These are phyloP conservation scores for Propithecus deckenii DNA, from an alignment of 2,797 vertebrate genomes.

Conservation along the genomic window DNA sequence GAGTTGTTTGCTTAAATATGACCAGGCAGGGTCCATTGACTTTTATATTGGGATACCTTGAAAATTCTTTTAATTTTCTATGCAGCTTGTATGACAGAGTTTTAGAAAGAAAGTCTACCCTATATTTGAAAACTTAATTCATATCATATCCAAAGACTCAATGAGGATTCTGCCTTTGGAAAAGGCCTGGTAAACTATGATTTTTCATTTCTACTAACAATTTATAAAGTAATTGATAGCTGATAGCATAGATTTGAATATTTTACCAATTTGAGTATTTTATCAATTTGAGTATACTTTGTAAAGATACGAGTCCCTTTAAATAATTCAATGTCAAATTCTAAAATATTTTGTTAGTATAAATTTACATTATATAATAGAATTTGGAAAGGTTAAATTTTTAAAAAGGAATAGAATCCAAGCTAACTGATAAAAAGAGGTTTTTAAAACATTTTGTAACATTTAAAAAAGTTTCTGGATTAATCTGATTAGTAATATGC, in stretches of 20 bases:
- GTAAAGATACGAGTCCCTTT: constrained; percentile 44
- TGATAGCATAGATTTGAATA: constrained; percentile 40
- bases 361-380: constrained; percentile 8
- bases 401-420: neutral
- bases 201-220: constrained; percentile 38
- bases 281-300: constrained; percentile 8
- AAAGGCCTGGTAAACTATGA: constrained; percentile 7
- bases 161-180: constrained; percentile 33
- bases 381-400: constrained; percentile 1
- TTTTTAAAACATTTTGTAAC: constrained; percentile 37
- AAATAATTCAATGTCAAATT: constrained; percentile 45
- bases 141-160: constrained; percentile 6
- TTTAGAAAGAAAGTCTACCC: constrained; percentile 31
- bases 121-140: constrained; percentile 53
- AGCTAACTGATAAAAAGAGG: constrained; percentile 14
- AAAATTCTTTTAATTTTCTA: constrained; percentile 44
- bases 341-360: constrained; percentile 46
- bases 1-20: constrained; percentile 54
- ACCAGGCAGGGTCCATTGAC: constrained; percentile 29
- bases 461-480: neutral
- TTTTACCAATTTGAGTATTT: constrained; percentile 27
- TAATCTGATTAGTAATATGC: neutral
- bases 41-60: constrained; percentile 38
- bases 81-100: neutral
- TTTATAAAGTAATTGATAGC: constrained; percentile 47